phyloP scores from a whole-genome alignment of 2,113 vertebrate genomes.

The Pollimyrus isidori region DNA sequence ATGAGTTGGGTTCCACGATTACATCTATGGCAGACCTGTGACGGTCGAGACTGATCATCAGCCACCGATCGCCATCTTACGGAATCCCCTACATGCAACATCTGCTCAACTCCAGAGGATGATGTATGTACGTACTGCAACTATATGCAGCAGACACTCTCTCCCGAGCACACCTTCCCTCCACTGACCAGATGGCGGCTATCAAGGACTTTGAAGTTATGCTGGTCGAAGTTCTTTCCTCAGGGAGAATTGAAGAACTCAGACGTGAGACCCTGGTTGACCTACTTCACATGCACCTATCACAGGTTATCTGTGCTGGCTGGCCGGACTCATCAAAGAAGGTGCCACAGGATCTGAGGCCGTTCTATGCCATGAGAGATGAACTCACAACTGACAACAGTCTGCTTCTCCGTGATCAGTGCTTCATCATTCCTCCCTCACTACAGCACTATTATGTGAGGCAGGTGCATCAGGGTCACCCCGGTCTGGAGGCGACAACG shows the following conservation, averaged over 20 bases:
- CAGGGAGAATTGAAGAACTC: not conserved
- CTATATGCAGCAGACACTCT: not conserved
- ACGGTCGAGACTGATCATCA: no score
- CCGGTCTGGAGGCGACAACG: not conserved
- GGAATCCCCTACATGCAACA: no score
- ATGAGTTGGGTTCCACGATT: no score
- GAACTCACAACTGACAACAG: not conserved
- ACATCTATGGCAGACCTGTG: no score
- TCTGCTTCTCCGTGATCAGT: not conserved
- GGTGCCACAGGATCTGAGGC: not conserved
- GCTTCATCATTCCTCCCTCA: not conserved
- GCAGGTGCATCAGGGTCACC: not conserved
- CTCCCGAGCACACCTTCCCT: not conserved
- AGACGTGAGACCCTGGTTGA: not conserved
- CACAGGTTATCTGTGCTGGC: not conserved
- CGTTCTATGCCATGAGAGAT: not conserved
- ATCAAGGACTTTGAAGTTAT: not conserved
- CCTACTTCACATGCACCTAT: not conserved
- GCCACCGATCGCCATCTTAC: no score
- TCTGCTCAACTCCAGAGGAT: not conserved
- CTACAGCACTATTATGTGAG: not conserved
- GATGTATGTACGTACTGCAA: not conserved
- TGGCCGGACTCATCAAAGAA: not conserved
- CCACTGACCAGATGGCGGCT: not conserved
- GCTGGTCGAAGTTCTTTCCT: not conserved